Conservation (phyloP, 2,888 invertebrate genomes). For the Parnassius glacialis region DNA sequence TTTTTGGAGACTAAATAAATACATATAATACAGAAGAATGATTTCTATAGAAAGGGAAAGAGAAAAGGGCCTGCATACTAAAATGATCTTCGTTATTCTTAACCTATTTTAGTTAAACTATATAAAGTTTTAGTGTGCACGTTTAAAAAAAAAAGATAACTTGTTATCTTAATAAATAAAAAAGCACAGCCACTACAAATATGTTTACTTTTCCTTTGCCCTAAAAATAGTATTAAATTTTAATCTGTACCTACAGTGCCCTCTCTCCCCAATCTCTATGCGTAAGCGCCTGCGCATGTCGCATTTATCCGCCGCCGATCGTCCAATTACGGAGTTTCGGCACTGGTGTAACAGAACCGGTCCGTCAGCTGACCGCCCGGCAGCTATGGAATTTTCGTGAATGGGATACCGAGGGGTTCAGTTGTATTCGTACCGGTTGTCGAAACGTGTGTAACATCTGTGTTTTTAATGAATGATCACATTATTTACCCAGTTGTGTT, state of each 20-base stretch:
- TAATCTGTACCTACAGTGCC: not conserved
- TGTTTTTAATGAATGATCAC: slow-evolving; percentile 12
- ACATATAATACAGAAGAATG: no score
- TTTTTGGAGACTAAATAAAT: no score
- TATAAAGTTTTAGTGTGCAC: no score
- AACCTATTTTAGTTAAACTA: no score
- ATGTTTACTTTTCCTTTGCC: no score
- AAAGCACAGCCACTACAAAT: no score
- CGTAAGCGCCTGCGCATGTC: slow-evolving; percentile 9
- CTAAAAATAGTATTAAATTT: not conserved
- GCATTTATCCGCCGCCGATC: not conserved
- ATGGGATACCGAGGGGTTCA: slow-evolving; percentile 12
- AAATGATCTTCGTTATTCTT: no score
- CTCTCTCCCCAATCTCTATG: slow-evolving; percentile 10
- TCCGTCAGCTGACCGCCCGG: slow-evolving; percentile 19
- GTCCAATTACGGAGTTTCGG: slow-evolving; percentile 11
- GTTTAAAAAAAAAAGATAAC: no score
- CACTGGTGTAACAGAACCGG: slow-evolving; percentile 15
- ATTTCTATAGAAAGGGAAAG: no score
- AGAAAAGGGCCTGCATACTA: no score
- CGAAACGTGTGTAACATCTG: slow-evolving; percentile 10
- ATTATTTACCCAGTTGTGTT: slow-evolving; percentile 2
- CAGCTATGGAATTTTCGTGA: slow-evolving; percentile 21
- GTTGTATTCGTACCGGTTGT: slow-evolving; percentile 15
- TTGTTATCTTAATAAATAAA: no score